Evolutionary conservation across 2,888 invertebrate species (phyloP).

Genomic region (Aporophyla nigra): DNA sequence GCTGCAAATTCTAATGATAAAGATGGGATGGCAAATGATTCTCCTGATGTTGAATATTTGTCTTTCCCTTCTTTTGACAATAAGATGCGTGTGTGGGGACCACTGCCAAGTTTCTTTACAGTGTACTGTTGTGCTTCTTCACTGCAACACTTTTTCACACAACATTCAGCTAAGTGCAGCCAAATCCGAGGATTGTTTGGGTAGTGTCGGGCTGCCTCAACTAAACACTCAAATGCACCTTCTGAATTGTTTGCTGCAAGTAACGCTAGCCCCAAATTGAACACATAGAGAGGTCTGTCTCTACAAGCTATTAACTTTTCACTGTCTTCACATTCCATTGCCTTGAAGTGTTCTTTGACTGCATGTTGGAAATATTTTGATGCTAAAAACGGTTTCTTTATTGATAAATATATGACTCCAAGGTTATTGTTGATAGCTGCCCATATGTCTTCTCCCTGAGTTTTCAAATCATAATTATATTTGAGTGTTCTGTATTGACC

Average conservation of each 20-base stretch:
- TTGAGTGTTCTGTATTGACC: constrained; percentile 83
- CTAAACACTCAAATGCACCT: constrained; percentile 97
- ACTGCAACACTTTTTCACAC: constrained; percentile 93
- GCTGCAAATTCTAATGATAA: constrained; percentile 97
- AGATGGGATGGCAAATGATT: constrained; percentile 96
- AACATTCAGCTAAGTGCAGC: constrained; percentile 98
- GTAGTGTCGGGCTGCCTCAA: constrained; percentile 96
- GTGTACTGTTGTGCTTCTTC: constrained; percentile 88
- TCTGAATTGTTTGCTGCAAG: constrained; percentile 95
- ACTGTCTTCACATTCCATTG: constrained; percentile 85
- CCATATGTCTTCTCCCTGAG: constrained; percentile 89
- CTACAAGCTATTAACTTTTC: constrained; percentile 84
- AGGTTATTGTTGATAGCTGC: constrained; percentile 94
- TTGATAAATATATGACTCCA: constrained; percentile 95
- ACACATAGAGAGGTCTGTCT: constrained; percentile 93
- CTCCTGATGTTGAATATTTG: constrained; percentile 89
- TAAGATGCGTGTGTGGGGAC: constrained; percentile 85
- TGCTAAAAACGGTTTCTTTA: constrained; percentile 95
- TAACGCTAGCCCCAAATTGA: constrained; percentile 96
- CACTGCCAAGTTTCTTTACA: constrained; percentile 86
- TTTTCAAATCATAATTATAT: constrained; percentile 83
- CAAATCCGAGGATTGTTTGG: constrained; percentile 97
- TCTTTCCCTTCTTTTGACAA: constrained; percentile 84
- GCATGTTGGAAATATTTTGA: constrained; percentile 95
- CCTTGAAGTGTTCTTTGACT: constrained; percentile 93